phyloP scores from a whole-genome alignment of 2,888 invertebrate species.

The Falcaria lacertinaria region DNA sequence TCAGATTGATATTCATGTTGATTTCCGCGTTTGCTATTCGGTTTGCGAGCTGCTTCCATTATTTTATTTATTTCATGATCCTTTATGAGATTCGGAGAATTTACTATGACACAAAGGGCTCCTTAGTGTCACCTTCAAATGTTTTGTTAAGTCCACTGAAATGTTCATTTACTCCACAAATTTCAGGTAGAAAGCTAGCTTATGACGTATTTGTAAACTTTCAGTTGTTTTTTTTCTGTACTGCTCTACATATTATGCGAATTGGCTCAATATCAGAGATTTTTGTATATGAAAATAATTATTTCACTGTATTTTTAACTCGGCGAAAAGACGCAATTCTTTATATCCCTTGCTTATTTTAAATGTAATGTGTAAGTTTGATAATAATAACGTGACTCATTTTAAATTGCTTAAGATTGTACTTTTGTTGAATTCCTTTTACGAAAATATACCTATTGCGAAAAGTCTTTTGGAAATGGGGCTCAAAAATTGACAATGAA shows the following conservation, averaged over 20 bases:
- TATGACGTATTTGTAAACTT: constrained; percentile 20
- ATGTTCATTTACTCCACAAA: constrained; percentile 25
- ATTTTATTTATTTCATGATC: constrained; percentile 24
- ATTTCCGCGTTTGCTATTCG: constrained; percentile 43
- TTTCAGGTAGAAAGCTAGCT: constrained; percentile 13
- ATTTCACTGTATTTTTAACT: constrained; percentile 29
- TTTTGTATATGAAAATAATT: constrained; percentile 45
- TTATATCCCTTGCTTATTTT: constrained; percentile 16
- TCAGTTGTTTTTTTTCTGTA: constrained; percentile 22
- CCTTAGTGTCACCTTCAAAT: constrained; percentile 38
- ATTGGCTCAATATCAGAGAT: constrained; percentile 47
- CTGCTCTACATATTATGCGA: constrained; percentile 34
- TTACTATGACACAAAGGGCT: constrained; percentile 47
- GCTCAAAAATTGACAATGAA: too few relatives aligned
- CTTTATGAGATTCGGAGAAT: constrained; percentile 25
- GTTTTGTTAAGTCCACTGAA: constrained; percentile 29
- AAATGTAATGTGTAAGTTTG: constrained; percentile 15
- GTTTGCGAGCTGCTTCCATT: constrained; percentile 23
- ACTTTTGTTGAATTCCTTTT: too few relatives aligned
- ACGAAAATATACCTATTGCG: too few relatives aligned
- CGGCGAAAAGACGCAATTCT: constrained; percentile 19
- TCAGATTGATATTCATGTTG: constrained; percentile 39
- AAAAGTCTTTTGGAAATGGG: too few relatives aligned
- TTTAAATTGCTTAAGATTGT: background rate
- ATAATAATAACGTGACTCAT: constrained; percentile 1